A percentile compares a stretch with the other conserved stretches of the same genome.
phyloP scores from a whole-genome alignment of 2,888 invertebrate species.

The Cancer borealis region DNA sequence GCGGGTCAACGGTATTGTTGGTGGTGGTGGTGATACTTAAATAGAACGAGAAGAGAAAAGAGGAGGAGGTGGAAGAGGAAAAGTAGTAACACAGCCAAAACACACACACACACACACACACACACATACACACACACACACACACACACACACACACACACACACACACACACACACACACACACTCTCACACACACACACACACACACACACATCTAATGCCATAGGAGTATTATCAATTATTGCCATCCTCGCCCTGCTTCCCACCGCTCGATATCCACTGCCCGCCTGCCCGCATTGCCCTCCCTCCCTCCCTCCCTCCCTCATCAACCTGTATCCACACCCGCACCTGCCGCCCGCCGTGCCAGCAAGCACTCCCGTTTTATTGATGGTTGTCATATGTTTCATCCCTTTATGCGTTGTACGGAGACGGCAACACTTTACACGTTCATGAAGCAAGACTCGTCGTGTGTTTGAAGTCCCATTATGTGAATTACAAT shows the following conservation, averaged over 20 bases:
- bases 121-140: constrained; percentile 53
- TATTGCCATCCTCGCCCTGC: background rate
- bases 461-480: background rate
- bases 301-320: background rate
- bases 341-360: background rate
- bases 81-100: background rate
- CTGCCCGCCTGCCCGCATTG: background rate
- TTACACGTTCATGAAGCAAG: background rate
- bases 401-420: background rate
- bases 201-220: constrained; percentile 23
- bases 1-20: no score
- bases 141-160: constrained; percentile 53
- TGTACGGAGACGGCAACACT: background rate
- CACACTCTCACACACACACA: constrained; percentile 46
- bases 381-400: background rate
- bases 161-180: constrained; percentile 30
- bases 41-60: background rate
- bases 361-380: background rate
- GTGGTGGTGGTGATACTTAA: background rate
- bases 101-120: constrained; percentile 43
- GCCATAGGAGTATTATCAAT: background rate
- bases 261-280: background rate
- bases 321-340: background rate
- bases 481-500: background rate
- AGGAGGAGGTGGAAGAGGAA: background rate